phyloP scores from a whole-genome alignment of 2,797 vertebrate species.

The Poeciliopsis presidionis region DNA sequence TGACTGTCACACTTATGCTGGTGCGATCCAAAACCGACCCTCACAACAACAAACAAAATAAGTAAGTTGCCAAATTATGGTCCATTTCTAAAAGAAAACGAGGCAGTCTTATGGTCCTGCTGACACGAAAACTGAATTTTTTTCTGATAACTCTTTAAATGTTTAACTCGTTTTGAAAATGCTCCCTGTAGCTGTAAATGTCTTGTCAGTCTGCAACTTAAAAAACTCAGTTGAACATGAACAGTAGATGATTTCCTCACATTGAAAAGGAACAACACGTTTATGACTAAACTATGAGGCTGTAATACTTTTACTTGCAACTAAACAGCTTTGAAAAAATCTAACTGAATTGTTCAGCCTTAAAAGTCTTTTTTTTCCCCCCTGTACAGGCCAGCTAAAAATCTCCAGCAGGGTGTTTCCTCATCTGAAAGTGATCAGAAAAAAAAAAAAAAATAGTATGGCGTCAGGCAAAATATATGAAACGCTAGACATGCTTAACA shows the following conservation, averaged over 20 bases:
- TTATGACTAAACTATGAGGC: neutral
- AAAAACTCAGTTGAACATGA: neutral
- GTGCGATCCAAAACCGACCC: conserved; percentile 40
- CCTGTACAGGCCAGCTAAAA: conserved; percentile 1
- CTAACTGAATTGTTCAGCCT: neutral
- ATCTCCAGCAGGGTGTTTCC: conserved; percentile 14
- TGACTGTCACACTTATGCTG: conserved; percentile 19
- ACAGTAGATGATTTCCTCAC: neutral
- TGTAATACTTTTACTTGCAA: neutral
- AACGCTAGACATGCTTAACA: neutral
- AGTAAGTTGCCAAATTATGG: neutral
- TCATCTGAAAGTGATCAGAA: conserved; percentile 26
- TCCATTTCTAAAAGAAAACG: neutral
- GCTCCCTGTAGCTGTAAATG: neutral
- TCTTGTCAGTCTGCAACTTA: neutral
- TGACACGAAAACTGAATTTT: neutral
- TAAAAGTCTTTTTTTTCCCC: neutral
- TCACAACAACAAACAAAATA: neutral
- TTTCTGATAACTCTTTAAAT: neutral
- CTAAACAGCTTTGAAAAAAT: neutral
- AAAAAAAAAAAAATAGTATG: neutral
- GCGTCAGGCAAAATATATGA: neutral
- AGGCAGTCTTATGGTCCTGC: neutral
- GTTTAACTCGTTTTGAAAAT: neutral
- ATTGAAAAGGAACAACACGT: conserved; percentile 2